Base-by-base conservation (phyloP, 1,140 invertebrate species). In the Drosophila fuyamai region DNA sequence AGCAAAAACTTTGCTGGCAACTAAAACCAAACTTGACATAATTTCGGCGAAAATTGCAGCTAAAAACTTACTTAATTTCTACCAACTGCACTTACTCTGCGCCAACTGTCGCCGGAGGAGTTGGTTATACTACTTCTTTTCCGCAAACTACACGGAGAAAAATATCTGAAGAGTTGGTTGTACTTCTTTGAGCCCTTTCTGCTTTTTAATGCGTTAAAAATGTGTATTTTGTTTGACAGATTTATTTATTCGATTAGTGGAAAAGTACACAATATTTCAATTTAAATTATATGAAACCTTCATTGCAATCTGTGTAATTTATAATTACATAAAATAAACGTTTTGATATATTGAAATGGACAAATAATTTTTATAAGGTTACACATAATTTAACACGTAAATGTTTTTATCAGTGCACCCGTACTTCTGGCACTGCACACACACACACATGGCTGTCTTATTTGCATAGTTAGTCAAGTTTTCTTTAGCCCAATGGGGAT, bases 11-110 rank as follows among this genome's bases (percentile, higher is more conserved):
- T 88, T 88, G 68, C 84, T 83, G 81, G 80, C 80, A 88, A 88
- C 84, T 88, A 88, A 88, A 88, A 89, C 84, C 84, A 88, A 89
- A 89, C 84, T 89, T 89, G 84, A 89, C 84, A 89, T 90, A 89
- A 80, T 89, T 89, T 84, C 59, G 74, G 70, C 84, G 89, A 90
- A 88, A 90, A 90, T 89, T 88, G 84, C 84, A 84, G 80, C 84
- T 89, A 84, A 88, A 89, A 89, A 89, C 84, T 89, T 89, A 80
- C 84, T 89, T 89, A 89, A 89, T 89, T 89, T 89, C 81, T 78
- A 79, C 77, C 80, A 89, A 89, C 84, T 89, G 80, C 85, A 89
- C 84, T 89, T 84, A 89, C 76, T 67, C 84, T 72, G 71, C 62
- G 71, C 77, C 84, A 80, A 83, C 84, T 83, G 79, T 76, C 76